Percentiles rank a stretch among this genome's conserved stretches.
Conservation (phyloP, 2,888 invertebrate genomes). For the Bembecia ichneumoniformis region DNA sequence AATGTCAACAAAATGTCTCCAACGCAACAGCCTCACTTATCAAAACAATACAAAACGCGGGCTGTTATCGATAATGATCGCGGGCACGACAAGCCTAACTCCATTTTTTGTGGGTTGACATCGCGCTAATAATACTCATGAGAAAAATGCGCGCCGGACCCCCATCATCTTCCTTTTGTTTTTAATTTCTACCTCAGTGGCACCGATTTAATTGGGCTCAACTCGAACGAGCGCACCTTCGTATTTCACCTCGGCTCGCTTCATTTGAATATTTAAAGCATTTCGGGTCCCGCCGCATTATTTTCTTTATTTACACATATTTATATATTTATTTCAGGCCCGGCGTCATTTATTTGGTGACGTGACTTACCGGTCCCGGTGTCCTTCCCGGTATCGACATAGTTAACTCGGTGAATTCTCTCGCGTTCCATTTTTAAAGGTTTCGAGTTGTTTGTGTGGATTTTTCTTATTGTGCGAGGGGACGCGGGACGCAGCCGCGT, state of each 20-base stretch:
- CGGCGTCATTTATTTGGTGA: slow-evolving; percentile 68
- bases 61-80: slow-evolving; percentile 67
- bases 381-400: slow-evolving; percentile 71
- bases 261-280: slow-evolving; percentile 73
- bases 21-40: slow-evolving; percentile 51
- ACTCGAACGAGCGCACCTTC: slow-evolving; percentile 68
- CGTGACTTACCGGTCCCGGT: slow-evolving; percentile 70
- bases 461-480: slow-evolving; percentile 43
- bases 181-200: slow-evolving; percentile 74
- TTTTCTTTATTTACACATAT: slow-evolving; percentile 71
- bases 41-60: slow-evolving; percentile 71
- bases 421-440: slow-evolving; percentile 67
- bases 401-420: slow-evolving; percentile 68
- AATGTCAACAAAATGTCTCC: slow-evolving; percentile 56
- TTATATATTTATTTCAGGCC: slow-evolving; percentile 67
- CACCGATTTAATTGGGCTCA: slow-evolving; percentile 72
- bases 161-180: slow-evolving; percentile 69
- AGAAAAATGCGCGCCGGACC: slow-evolving; percentile 68
- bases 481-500: slow-evolving; percentile 48
- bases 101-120: slow-evolving; percentile 69
- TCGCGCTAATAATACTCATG: slow-evolving; percentile 73
- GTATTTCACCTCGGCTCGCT: slow-evolving; percentile 70
- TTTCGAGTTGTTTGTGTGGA: slow-evolving; percentile 53
- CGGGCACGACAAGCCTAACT: slow-evolving; percentile 58
- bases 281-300: slow-evolving; percentile 63